Evolutionary conservation across 2,888 invertebrate genomes (phyloP), one percentile per base, ranked within the genome.

Genomic region (Nephrotoma guestfalica): DNA sequence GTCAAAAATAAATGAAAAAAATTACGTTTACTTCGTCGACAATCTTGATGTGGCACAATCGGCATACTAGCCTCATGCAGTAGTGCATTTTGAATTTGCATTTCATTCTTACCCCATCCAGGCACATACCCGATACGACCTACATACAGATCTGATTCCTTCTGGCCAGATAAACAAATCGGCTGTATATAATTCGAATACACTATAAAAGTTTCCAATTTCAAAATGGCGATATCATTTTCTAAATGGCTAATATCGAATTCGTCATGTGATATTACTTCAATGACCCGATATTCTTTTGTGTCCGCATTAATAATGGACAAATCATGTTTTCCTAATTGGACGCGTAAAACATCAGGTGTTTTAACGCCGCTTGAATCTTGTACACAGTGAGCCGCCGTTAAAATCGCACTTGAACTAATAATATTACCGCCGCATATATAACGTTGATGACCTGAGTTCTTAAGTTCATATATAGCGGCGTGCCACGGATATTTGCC

Each of bases 401-500:
- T 83, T 18, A 92, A 43, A 15, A 92, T 89, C 4, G 89, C 87
- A 57, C 88, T 89, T 51, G 90, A 90, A 0, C 90, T 90, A 0
- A 92, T 87, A 57, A 92, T 87, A 6, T 91, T 91, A 2, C 92
- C 92, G 1, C 92, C 92, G 87, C 92, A 92, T 7, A 90, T 91
- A 84, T 83, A 83, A 11, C 6, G 4, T 41, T 40, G 40, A 4
- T 83, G 11, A 4, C 40, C 83, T 40, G 40, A n/a, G 40, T 41
- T 83, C 40, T 40, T 83, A 13, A n/a, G 40, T 83, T 83, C 83
- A 0, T 83, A 83, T 30, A 92, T 86, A 0, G 92, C 92, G 0
- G 89, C 90, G 88, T 92, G 92, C 92, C 92, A 92, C 0, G 92
- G 92, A 92, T 91, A 92, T 87, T 92, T 91, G 0, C 92, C 83